Base-by-base conservation (phyloP, 1,140 invertebrate genomes). In the Orchestia grillus region DNA sequence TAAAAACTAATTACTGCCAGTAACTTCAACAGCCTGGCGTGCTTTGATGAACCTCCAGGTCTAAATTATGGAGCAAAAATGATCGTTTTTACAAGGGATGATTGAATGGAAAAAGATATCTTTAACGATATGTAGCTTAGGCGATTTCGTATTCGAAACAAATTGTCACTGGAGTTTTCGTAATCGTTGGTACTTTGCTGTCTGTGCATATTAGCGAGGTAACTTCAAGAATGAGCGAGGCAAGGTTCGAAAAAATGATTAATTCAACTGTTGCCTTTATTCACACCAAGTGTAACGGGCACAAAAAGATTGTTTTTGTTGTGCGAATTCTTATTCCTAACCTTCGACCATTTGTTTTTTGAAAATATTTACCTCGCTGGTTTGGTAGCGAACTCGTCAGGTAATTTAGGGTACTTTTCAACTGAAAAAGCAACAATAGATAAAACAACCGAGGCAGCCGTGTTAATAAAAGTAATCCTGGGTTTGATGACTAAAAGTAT, bases 1-100 rank as follows among this genome's bases (percentile, higher is more conserved):
- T 44, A 94, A 94, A 94, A 94, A 94, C 44, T 94, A 94, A 94
- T 94, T 47, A 94, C 92, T 45, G 44, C 41, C 36, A 42, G 88
- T 90, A 47, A 94, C 92, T 94, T 94, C 92, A 45, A 94, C 92
- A 44, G 43, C 92, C 43, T 45, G 92, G 40, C 41, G 19, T 40
- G 44, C 92, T 94, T 94, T 94, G 92, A 94, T 94, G 92, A 40
- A 40, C 92, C 44, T 44, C 92, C n/a, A 19, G 88, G 11, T 77
- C 62, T 28, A 90, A 44, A 44, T 90, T 90, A 42, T 90, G 41
- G 43, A 44, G 6, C 88, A 42, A 41, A 87, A 90, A 90, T 90
- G 41, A 90, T 90, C 88, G 41, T 43, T 41, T 42, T 42, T 90
- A 42, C 88, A 4, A 43, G 41, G 42, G 41, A 42, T 11, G 4